These are phyloP conservation scores for Apamea monoglypha DNA, from an alignment of 2,888 invertebrate species.

Conservation along the genomic window DNA sequence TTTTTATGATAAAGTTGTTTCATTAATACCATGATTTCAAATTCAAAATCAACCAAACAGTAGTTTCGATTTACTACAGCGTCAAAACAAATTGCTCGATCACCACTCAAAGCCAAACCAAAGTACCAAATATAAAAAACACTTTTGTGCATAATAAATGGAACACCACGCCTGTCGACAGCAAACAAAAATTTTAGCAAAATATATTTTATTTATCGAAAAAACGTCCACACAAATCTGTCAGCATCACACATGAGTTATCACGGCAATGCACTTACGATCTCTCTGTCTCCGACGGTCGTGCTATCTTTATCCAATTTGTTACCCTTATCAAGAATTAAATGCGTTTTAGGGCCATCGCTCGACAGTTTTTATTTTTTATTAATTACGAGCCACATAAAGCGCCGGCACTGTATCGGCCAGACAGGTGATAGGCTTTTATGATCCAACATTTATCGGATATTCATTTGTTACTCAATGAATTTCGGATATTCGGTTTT, in stretches of 20 bases:
- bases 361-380: constrained; percentile 84
- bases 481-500: constrained; percentile 72
- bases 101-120: constrained; percentile 14
- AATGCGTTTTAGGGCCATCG: constrained; percentile 89
- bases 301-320: constrained; percentile 90
- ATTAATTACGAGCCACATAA: constrained; percentile 85
- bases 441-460: constrained; percentile 84
- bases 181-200: constrained; percentile 25
- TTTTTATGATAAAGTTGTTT: not conserved
- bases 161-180: constrained; percentile 27
- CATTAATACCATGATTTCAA: not conserved
- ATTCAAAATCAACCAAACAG: not conserved
- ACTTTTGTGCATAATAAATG: constrained; percentile 25
- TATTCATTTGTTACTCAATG: constrained; percentile 83
- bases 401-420: constrained; percentile 75
- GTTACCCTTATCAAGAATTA: constrained; percentile 90
- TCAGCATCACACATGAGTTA: constrained; percentile 81
- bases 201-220: constrained; percentile 55
- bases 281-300: constrained; percentile 86
- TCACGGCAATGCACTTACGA: constrained; percentile 90
- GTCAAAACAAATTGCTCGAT: not conserved
- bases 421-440: constrained; percentile 87
- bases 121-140: constrained; percentile 19
- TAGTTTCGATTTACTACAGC: not conserved
- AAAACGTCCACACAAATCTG: constrained; percentile 72